Evolutionary conservation across 2,113 vertebrate genomes (phyloP), one percentile per base, ranked within the genome.

Genomic region (Protobothrops flavoviridis): DNA sequence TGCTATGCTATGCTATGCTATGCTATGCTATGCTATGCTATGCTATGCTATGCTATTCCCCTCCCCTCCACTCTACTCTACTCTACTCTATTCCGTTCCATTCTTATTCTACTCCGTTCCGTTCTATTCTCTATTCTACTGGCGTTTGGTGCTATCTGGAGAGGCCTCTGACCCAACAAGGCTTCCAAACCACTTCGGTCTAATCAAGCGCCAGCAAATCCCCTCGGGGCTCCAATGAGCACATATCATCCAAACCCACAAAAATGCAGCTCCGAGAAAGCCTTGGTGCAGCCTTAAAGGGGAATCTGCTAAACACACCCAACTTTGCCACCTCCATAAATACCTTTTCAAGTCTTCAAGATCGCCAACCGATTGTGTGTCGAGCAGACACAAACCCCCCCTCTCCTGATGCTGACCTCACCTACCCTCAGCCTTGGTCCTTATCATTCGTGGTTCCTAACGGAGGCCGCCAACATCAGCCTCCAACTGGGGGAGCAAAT

Each of bases 141-240:
- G 48, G 48, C 8, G 61, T 26, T 0, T 0, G 61, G 20, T 7
- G 26, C 64, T 52, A 88, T 57, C 2, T 0, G 0, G 0, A 29
- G 88, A 26, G 11, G 64, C 87, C 29, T 24, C 52, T 0, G 2
- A 55, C 53, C 39, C 43, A 88, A 21, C 0, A 61, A 45, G 0
- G 0, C 0, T n/a, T 59, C 74, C 2, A 4, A 94, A 52, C 8
- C 88, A 48, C 24, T 88, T 20, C 13, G 10, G 24, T 0, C 0
- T 92, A 21, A 85, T 87, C 50, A 85, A 94, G 89, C n/a, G n/a
- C 11, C 43, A 23, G 26, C 50, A 90, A 74, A 74, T 56, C 45
- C 15, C 0, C 0, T 29, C 69, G 91, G 59, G 94, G 94, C 50
- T 26, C 0, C 0, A 94, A 23, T 20, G 93, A 93, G 93, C 0